Conservation (phyloP, 2,888 invertebrate genomes). For the Catocala nupta region DNA sequence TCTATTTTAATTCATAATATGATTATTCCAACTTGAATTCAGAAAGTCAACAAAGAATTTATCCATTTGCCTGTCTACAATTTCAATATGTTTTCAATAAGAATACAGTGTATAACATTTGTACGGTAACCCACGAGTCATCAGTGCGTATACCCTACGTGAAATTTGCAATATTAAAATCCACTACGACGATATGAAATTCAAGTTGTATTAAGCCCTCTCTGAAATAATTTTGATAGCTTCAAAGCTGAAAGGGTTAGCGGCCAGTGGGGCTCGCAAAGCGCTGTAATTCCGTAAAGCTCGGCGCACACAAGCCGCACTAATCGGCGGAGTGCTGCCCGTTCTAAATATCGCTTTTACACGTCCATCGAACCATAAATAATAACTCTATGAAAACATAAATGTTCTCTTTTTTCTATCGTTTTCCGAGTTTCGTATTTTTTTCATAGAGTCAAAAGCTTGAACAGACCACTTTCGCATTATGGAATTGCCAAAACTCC, state of each 20-base stretch:
- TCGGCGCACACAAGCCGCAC: slow-evolving; percentile 68
- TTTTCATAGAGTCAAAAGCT: slow-evolving; percentile 88
- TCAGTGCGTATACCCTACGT: slow-evolving; percentile 57
- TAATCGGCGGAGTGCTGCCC: slow-evolving; percentile 85
- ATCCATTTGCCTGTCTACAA: slow-evolving; percentile 23
- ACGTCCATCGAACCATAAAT: slow-evolving; percentile 85
- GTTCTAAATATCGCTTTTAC: slow-evolving; percentile 85
- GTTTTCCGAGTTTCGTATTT: slow-evolving; percentile 84
- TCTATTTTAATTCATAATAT: slow-evolving; percentile 8
- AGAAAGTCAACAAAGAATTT: slow-evolving; percentile 11
- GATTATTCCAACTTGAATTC: background rate
- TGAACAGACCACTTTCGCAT: slow-evolving; percentile 88
- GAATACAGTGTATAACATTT: slow-evolving; percentile 36
- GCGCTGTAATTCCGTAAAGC: slow-evolving; percentile 68
- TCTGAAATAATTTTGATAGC: slow-evolving; percentile 81
- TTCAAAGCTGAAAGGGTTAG: slow-evolving; percentile 83
- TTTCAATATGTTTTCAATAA: slow-evolving; percentile 37
- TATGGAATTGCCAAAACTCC: slow-evolving; percentile 88
- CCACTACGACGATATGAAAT: slow-evolving; percentile 57
- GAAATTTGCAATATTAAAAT: slow-evolving; percentile 61
- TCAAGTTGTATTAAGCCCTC: slow-evolving; percentile 65
- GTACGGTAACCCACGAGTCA: slow-evolving; percentile 44
- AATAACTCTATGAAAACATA: slow-evolving; percentile 87
- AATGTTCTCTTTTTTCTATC: slow-evolving; percentile 86
- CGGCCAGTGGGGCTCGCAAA: slow-evolving; percentile 64